Conservation (phyloP, 2,113 vertebrate species). For the Epinephelus cyanopodus region DNA sequence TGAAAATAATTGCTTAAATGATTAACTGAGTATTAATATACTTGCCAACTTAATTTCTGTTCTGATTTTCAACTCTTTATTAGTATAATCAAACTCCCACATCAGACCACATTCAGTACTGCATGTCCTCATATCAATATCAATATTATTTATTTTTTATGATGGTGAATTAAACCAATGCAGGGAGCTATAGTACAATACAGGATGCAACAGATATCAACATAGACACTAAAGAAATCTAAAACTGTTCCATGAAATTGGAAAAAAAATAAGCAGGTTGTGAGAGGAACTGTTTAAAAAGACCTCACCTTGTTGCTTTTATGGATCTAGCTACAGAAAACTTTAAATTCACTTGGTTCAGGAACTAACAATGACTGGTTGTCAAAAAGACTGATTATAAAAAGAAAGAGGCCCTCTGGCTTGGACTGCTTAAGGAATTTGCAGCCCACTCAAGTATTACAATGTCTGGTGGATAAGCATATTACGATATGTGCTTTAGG, state of each 20-base stretch:
- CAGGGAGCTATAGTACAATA: not conserved
- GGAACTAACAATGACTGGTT: slow-evolving; percentile 6
- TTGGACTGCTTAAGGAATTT: slow-evolving; percentile 39
- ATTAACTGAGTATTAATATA: no score
- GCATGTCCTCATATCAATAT: not conserved
- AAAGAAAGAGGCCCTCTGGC: slow-evolving; percentile 27
- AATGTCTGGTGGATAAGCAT: slow-evolving; percentile 63
- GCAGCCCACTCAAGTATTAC: slow-evolving; percentile 48
- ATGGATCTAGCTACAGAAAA: not conserved
- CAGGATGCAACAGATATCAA: not conserved
- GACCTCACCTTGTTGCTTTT: not conserved
- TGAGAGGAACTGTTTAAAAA: not conserved
- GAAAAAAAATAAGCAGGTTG: not conserved
- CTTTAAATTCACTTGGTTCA: slow-evolving; percentile 13
- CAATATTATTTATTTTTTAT: not conserved
- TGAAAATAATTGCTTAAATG: no score
- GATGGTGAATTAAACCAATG: not conserved
- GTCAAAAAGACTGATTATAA: not conserved
- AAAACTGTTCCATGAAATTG: not conserved
- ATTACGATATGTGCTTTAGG: slow-evolving; percentile 39
- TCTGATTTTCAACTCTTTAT: no score
- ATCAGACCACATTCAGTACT: not conserved
- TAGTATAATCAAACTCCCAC: not conserved
- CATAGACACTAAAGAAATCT: not conserved
- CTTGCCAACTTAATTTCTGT: no score